phyloP scores from a whole-genome alignment of 2,888 invertebrate genomes.

The Dasypogon diadema region DNA sequence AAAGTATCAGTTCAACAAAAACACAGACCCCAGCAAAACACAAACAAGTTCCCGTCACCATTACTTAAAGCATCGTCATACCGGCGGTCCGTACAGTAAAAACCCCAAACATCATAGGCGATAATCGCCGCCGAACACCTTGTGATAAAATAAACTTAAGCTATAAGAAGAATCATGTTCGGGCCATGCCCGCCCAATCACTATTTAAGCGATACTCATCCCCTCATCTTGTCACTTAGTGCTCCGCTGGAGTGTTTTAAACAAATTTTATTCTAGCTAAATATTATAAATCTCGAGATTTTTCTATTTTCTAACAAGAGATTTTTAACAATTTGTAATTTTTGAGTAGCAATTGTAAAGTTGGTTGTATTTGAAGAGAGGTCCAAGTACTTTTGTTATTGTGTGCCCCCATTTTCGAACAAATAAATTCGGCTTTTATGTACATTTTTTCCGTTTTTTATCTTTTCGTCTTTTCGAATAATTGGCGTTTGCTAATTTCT shows the following conservation, averaged over 20 bases:
- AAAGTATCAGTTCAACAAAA: conserved; percentile 74
- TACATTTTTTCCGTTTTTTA: not conserved
- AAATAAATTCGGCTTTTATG: conserved; percentile 14
- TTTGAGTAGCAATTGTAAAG: not conserved
- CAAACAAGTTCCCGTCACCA: conserved; percentile 58
- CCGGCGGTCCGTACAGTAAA: conserved; percentile 63
- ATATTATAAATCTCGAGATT: conserved; percentile 31
- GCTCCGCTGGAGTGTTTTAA: not conserved
- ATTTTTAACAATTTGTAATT: conserved; percentile 9
- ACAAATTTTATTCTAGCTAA: conserved; percentile 37
- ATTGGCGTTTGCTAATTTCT: too few relatives aligned
- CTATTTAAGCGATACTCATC: conserved; percentile 32
- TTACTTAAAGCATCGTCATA: conserved; percentile 59
- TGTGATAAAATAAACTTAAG: conserved; percentile 31
- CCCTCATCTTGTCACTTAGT: not conserved
- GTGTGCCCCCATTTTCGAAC: conserved; percentile 27
- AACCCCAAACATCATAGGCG: conserved; percentile 57
- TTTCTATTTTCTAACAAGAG: conserved; percentile 33
- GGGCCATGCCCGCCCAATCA: not conserved
- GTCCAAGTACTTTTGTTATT: conserved; percentile 44
- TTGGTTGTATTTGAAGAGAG: conserved; percentile 6
- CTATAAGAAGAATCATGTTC: not conserved
- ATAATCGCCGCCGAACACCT: not conserved
- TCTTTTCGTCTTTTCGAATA: too few relatives aligned
- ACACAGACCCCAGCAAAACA: conserved; percentile 57